Evolutionary conservation across 1,140 invertebrate species (phyloP).

Genomic region (Onthophagus taurus): DNA sequence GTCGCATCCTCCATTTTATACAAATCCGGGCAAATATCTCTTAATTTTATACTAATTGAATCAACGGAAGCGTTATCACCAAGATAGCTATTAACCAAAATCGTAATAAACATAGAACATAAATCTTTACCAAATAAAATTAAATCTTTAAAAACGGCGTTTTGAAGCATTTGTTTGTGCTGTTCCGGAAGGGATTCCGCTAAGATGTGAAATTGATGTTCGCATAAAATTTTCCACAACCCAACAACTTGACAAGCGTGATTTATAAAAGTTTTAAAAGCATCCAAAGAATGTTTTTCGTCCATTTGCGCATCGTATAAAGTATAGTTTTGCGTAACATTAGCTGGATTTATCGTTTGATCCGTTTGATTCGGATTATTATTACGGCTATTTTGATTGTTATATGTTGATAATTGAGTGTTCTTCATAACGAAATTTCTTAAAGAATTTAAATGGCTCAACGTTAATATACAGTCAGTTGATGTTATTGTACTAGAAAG

Average conservation of each 20-base stretch:
- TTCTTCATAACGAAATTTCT: conserved; percentile 56
- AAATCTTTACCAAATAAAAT: conserved; percentile 77
- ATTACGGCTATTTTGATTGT: no score
- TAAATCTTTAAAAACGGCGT: conserved; percentile 62
- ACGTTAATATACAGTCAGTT: conserved; percentile 48
- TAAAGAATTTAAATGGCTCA: conserved; percentile 51
- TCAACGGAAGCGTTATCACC: conserved; percentile 92
- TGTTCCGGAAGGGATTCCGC: conserved; percentile 53
- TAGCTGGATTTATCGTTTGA: conserved; percentile 11
- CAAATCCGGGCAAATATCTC: conserved; percentile 86
- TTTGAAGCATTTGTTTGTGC: conserved; percentile 48
- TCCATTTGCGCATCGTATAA: conserved; percentile 34
- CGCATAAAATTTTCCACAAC: conserved; percentile 87
- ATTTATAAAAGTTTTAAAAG: conserved; percentile 66
- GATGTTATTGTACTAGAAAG: conserved; percentile 43
- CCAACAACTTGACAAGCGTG: conserved; percentile 83
- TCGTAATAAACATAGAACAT: conserved; percentile 61
- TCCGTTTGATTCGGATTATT: conserved; percentile 1
- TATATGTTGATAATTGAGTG: conserved; percentile 42
- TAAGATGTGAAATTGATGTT: conserved; percentile 85
- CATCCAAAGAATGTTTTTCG: conserved; percentile 65
- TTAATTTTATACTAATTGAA: conserved; percentile 76
- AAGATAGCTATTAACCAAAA: conserved; percentile 77
- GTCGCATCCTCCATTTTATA: conserved; percentile 94
- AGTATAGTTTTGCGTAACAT: conserved; percentile 22